Base-by-base conservation (phyloP, 2,888 invertebrate species). In the Drosophila robusta region DNA sequence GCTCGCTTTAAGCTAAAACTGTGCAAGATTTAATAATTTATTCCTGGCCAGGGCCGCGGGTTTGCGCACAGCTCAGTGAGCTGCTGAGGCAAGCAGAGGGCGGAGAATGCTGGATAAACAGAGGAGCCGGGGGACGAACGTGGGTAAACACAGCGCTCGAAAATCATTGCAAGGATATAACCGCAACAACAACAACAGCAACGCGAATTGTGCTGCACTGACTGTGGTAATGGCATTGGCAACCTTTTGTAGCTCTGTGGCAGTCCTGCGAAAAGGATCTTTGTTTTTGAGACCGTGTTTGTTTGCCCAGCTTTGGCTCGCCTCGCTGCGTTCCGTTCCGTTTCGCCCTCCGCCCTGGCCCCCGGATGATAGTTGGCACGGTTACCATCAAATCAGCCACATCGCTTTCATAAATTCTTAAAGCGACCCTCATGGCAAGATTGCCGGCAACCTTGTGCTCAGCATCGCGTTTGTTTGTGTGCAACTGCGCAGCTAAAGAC, bases 141-240 rank as follows among this genome's bases (percentile, higher is more conserved):
- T 83, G 86, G 70, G 86, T 78, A 83, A 83, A 83, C 86, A 83
- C 45, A 70, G 60, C 68, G 69, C 56, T 80, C 62, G 70, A 63
- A 82, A 83, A 83, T 83, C 83, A 86, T 83, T 83, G 80, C 83
- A 86, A 78, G 80, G 75, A 83, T 83, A 78, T 83, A 83, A 69
- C 74, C 77, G 42, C 68, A 75, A 67, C 62, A 77, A 72, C 46
- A 72, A 61, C 44, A 60, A 56, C 62, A 67, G 56, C 44, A 67
- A 41, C 61, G 42, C 36, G 55, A 49, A 60, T 62, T 62, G 68
- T 68, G 67, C 67, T 55, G 50, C 61, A 47, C 50, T 24, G 66
- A 57, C 63, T 73, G 80, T 85, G 86, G 83, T 86, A 85, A 86
- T 85, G 83, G 83, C 83, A 83, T 84, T 84, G 81, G 76, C 72